Percentiles rank a stretch among this genome's conserved stretches.
phyloP scores from a whole-genome alignment of 2,888 invertebrate species.

The Tipula unca region DNA sequence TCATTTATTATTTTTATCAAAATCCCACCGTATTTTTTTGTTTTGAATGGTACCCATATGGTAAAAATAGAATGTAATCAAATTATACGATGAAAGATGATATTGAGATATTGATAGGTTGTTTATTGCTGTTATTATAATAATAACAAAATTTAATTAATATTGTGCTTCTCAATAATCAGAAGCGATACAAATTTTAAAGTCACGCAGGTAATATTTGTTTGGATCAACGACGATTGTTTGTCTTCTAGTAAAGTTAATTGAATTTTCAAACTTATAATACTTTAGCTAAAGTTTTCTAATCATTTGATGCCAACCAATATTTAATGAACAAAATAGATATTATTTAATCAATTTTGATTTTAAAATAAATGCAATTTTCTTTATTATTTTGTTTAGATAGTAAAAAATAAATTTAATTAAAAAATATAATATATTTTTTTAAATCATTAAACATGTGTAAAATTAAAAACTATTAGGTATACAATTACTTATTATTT shows the following conservation, averaged over 20 bases:
- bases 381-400: not conserved
- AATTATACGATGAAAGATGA: not conserved
- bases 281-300: not conserved
- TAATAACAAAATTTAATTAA: too few relatives aligned
- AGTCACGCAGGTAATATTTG: too few relatives aligned
- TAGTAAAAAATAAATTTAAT: not conserved
- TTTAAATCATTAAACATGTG: not conserved
- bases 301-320: not conserved
- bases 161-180: too few relatives aligned
- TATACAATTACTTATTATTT: not conserved
- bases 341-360: not conserved
- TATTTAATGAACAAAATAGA: not conserved
- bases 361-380: not conserved
- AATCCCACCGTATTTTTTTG: not conserved
- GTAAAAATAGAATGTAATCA: not conserved
- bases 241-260: not conserved
- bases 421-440: not conserved
- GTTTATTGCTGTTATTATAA: not conserved
- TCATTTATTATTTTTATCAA: not conserved
- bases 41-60: not conserved
- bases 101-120: not conserved
- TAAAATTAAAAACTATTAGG: not conserved
- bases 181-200: too few relatives aligned
- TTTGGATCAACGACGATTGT: not conserved
- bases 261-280: not conserved